Percentiles rank a stretch among this genome's conserved stretches.
Evolutionary conservation across 2,797 vertebrate genomes (phyloP).

Genomic region (Chloroceryle inda): DNA sequence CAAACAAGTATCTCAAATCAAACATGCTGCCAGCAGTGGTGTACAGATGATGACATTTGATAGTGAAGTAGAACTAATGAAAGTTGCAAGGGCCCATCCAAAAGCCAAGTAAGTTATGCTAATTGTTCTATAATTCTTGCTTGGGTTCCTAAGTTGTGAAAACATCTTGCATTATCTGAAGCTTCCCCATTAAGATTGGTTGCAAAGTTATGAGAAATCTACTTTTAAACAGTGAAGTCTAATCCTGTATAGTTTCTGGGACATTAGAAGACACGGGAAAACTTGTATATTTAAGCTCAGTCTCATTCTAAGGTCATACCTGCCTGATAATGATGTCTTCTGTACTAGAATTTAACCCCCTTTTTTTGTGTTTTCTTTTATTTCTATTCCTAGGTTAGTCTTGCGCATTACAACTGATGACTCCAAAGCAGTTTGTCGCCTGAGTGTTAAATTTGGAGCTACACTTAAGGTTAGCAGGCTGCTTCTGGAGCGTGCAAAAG

Average conservation of each 20-base stretch:
- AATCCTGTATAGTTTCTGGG: background rate
- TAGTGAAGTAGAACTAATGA: constrained; percentile 95
- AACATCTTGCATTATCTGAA: background rate
- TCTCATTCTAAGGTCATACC: background rate
- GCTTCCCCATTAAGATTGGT: background rate
- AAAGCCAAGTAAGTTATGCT: constrained; percentile 91
- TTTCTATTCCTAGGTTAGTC: constrained; percentile 86
- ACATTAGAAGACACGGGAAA: background rate
- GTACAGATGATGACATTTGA: constrained; percentile 99
- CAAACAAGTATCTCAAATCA: constrained; percentile 98
- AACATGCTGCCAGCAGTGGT: constrained; percentile 92
- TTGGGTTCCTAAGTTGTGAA: background rate
- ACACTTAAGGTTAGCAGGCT: constrained; percentile 90
- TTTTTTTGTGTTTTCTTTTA: background rate
- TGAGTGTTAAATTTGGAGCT: constrained; percentile 97
- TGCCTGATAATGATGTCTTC: background rate
- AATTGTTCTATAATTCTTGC: background rate
- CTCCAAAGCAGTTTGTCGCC: constrained; percentile 93
- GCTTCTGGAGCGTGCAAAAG: constrained; percentile 91
- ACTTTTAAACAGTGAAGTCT: background rate
- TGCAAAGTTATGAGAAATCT: background rate
- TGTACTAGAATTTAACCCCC: background rate
- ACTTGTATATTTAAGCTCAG: background rate
- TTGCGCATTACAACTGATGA: constrained; percentile 96
- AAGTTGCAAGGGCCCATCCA: constrained; percentile 92